A percentile compares a stretch with the other conserved stretches of the same genome.
These are phyloP conservation scores for Euwallacea similis DNA, from an alignment of 1,140 invertebrate species.

Conservation along the genomic window DNA sequence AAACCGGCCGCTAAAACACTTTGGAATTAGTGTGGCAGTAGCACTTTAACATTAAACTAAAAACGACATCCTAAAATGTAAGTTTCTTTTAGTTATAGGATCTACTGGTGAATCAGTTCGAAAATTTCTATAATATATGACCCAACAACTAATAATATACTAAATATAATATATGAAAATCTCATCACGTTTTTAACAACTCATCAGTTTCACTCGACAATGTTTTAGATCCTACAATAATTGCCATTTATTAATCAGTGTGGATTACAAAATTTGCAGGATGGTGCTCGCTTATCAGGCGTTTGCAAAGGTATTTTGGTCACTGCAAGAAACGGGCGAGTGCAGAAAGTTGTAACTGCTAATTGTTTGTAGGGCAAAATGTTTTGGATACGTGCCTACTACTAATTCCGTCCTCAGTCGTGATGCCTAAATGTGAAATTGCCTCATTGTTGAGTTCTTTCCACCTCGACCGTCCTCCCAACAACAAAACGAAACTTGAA, in stretches of 20 bases:
- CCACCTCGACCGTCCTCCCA: too few relatives aligned
- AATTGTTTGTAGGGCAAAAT: slow-evolving; percentile 9
- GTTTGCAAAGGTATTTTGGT: slow-evolving; percentile 44
- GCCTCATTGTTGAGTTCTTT: too few relatives aligned
- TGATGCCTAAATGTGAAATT: too few relatives aligned
- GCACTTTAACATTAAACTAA: slow-evolving; percentile 33
- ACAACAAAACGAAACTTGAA: too few relatives aligned
- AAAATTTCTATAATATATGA: slow-evolving; percentile 39
- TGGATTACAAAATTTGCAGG: too few relatives aligned
- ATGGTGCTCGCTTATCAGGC: slow-evolving; percentile 42
- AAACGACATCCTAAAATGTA: slow-evolving; percentile 23
- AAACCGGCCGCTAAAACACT: slow-evolving; percentile 48
- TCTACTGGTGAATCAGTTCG: slow-evolving; percentile 37
- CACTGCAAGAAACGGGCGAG: too few relatives aligned
- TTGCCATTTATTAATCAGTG: slow-evolving; percentile 22
- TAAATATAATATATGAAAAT: slow-evolving; percentile 37
- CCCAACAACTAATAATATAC: slow-evolving; percentile 42
- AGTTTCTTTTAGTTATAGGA: too few relatives aligned
- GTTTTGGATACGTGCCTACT: not conserved
- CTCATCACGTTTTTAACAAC: slow-evolving; percentile 46
- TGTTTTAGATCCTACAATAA: slow-evolving; percentile 19
- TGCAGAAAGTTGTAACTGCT: too few relatives aligned
- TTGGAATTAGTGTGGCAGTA: slow-evolving; percentile 43
- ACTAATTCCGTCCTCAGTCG: too few relatives aligned
- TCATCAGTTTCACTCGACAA: slow-evolving; percentile 39